Evolutionary conservation across 2,113 vertebrate species (phyloP).

Genomic region (Oreochromis aureus): DNA sequence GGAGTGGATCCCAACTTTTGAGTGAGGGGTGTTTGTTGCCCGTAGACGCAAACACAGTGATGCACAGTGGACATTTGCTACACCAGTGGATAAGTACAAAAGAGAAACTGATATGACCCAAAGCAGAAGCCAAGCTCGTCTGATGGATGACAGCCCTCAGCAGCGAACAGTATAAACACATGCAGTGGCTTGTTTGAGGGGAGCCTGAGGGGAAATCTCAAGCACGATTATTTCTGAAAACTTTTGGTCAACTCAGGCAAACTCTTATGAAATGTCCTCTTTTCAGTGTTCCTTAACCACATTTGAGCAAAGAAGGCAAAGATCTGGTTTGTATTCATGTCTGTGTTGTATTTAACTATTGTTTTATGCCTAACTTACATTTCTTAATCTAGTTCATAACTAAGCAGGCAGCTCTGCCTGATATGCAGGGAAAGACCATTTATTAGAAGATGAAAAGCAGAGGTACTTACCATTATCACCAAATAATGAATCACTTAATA

Average conservation of each 20-base stretch:
- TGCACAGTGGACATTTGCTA: not conserved
- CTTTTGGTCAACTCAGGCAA: not conserved
- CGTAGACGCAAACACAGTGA: not conserved
- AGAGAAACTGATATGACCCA: constrained; percentile 12
- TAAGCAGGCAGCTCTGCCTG: not conserved
- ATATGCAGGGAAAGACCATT: not conserved
- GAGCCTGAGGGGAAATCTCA: constrained; percentile 5
- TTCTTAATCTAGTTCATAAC: not conserved
- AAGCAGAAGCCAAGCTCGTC: constrained; percentile 26
- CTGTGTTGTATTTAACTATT: not conserved
- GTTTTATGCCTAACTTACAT: not conserved
- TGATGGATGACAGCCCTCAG: constrained; percentile 14
- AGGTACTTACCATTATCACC: not conserved
- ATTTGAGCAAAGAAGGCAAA: not conserved
- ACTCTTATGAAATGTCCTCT: not conserved
- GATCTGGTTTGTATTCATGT: not conserved
- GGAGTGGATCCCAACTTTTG: not conserved
- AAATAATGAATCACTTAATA: not conserved
- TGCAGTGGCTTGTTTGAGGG: constrained; percentile 45
- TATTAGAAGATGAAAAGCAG: not conserved
- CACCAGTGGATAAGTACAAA: not conserved
- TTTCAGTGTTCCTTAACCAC: not conserved
- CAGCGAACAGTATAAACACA: constrained; percentile 14
- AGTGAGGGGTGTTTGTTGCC: not conserved
- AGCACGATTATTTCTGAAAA: not conserved